Conservation (phyloP, 2,888 invertebrate genomes). For the Drosophila percnosoma region DNA sequence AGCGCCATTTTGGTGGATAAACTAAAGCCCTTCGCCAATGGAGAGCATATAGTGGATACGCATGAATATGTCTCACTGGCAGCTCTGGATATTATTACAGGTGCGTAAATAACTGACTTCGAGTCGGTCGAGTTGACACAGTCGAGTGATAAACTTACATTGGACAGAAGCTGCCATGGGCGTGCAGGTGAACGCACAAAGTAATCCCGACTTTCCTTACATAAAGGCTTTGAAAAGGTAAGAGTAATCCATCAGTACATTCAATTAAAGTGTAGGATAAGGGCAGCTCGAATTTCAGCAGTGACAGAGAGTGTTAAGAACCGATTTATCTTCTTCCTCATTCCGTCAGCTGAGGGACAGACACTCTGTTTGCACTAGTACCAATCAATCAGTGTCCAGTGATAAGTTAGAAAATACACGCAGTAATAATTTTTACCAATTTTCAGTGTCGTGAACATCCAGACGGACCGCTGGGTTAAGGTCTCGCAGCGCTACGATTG, state of each 20-base stretch:
- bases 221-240: conserved; percentile 89
- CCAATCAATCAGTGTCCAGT: neutral
- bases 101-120: conserved; percentile 27
- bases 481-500: conserved; percentile 72
- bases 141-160: neutral
- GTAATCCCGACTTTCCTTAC: conserved; percentile 88
- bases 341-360: neutral
- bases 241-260: neutral
- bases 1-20: conserved; percentile 86
- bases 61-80: conserved; percentile 87
- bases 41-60: conserved; percentile 85
- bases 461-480: conserved; percentile 71
- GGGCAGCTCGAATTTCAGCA: neutral
- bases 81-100: conserved; percentile 86
- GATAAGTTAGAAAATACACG: neutral
- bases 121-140: neutral
- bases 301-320: neutral
- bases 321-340: neutral
- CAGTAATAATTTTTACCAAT: neutral
- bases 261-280: neutral
- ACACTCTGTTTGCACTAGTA: neutral
- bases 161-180: conserved; percentile 76
- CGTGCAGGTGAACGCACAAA: conserved; percentile 85
- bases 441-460: conserved; percentile 67
- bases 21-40: conserved; percentile 84